Conservation (phyloP, 2,797 vertebrate species). For the Taenioides sp. region DNA sequence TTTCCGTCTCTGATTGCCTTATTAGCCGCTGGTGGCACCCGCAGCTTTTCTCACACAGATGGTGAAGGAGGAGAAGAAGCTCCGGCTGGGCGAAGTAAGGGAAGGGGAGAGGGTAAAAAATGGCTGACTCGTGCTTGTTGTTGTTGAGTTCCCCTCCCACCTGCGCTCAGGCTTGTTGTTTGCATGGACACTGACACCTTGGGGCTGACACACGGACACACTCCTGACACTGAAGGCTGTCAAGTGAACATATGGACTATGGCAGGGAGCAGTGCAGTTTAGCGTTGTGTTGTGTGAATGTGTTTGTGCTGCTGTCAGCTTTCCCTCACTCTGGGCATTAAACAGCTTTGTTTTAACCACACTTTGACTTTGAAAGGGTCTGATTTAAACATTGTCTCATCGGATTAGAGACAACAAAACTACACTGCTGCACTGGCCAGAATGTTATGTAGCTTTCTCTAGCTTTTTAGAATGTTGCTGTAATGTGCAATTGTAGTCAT, state of each 20-base stretch:
- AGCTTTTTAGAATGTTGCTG: neutral
- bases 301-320: slow-evolving; percentile 68
- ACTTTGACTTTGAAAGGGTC: slow-evolving; percentile 70
- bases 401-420: slow-evolving; percentile 30
- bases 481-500: neutral
- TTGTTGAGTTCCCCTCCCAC: slow-evolving; percentile 64
- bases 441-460: slow-evolving; percentile 15
- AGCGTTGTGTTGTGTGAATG: slow-evolving; percentile 37
- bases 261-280: slow-evolving; percentile 56
- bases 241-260: slow-evolving; percentile 68
- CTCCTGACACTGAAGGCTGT: slow-evolving; percentile 77
- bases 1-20: slow-evolving; percentile 86
- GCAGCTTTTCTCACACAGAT: slow-evolving; percentile 81
- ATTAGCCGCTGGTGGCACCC: slow-evolving; percentile 82
- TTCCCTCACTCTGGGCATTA: slow-evolving; percentile 60
- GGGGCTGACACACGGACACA: slow-evolving; percentile 74
- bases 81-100: slow-evolving; percentile 18
- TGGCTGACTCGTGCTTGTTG: slow-evolving; percentile 77
- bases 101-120: slow-evolving; percentile 27
- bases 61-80: slow-evolving; percentile 66
- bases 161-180: slow-evolving; percentile 67
- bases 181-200: slow-evolving; percentile 78
- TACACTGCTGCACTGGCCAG: slow-evolving; percentile 33
- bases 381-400: slow-evolving; percentile 49
- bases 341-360: slow-evolving; percentile 60